Evolutionary conservation across 92 coral and sea anemone species (phyloP), one percentile per base, ranked within the genome.

Genomic region (Galaxea fascicularis): DNA sequence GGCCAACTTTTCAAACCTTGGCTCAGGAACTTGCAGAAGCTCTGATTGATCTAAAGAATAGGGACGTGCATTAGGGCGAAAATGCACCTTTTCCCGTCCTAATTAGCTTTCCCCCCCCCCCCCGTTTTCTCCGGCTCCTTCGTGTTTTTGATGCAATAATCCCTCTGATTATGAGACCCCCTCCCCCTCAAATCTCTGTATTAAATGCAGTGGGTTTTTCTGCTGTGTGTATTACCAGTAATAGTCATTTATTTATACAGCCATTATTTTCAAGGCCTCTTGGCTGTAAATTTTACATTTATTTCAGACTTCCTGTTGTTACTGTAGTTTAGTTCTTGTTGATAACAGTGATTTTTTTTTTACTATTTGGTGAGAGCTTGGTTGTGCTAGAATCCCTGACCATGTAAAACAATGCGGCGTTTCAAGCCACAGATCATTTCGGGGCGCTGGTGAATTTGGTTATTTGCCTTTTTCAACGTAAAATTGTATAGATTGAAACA

Each of bases 1-100:
- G 84, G 52, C 84, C 84, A 16, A 25, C 84, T 26, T 79, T 79
- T 52, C 65, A 67, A 67, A 12, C n/a, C 29, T 27, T 79, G 65
- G 74, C 75, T 30, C 84, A 79, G 65, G 51, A 79, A 31, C 84
- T 79, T 14, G 75, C 51, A 12, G 75, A 79, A 0, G 75, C 65
- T 10, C 41, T 79, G 46, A 20, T 28, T 10, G 65, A 79, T 13
- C 66, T 79, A 70, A 79, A 79, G 74, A 66, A 8, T 13, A n/a
- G 15, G 30, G 59, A 65, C 13, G 27, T 18, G 14, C 30, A 24
- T 13, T 16, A 44, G 63, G 64, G 16, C 7, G 15, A 31, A n/a
- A n/a, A n/a, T n/a, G n/a, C n/a, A n/a, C n/a, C n/a, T n/a, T n/a
- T n/a, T n/a, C n/a, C n/a, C n/a, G n/a, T n/a, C n/a, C n/a, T n/a